Conservation (phyloP, 2,888 invertebrate genomes). For the Beris morrisii region DNA sequence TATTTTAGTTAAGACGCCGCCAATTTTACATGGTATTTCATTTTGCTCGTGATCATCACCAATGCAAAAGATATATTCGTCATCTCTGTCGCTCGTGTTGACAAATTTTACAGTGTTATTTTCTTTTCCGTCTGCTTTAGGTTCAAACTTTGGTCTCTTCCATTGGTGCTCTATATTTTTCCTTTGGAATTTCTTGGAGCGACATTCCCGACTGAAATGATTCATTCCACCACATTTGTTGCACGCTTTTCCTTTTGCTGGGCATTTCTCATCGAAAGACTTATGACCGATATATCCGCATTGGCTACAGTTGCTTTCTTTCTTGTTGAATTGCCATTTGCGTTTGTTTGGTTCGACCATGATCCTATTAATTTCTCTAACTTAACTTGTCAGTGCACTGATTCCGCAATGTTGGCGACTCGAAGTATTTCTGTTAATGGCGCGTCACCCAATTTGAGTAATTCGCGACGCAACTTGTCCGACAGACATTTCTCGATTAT, state of each 20-base stretch:
- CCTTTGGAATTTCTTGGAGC: too few relatives aligned
- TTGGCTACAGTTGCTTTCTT: constrained; percentile 24
- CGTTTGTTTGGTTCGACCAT: not conserved
- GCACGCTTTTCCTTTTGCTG: constrained; percentile 29
- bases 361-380: not conserved
- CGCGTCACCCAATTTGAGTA: not conserved
- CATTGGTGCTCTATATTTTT: too few relatives aligned
- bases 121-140: too few relatives aligned
- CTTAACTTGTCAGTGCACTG: not conserved
- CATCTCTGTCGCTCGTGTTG: not conserved
- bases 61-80: constrained; percentile 5
- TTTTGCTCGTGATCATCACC: not conserved
- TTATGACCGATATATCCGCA: constrained; percentile 32
- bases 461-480: not conserved
- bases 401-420: not conserved
- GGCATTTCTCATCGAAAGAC: constrained; percentile 24
- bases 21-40: not conserved
- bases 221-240: constrained; percentile 32
- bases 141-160: too few relatives aligned
- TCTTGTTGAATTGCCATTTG: not conserved
- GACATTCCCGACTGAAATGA: constrained; percentile 28
- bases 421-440: not conserved
- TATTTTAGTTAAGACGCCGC: too few relatives aligned
- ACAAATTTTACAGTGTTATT: not conserved
- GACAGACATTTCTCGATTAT: not conserved